phyloP scores from a whole-genome alignment of 1,140 invertebrate species.

The Brachystomella parvula region DNA sequence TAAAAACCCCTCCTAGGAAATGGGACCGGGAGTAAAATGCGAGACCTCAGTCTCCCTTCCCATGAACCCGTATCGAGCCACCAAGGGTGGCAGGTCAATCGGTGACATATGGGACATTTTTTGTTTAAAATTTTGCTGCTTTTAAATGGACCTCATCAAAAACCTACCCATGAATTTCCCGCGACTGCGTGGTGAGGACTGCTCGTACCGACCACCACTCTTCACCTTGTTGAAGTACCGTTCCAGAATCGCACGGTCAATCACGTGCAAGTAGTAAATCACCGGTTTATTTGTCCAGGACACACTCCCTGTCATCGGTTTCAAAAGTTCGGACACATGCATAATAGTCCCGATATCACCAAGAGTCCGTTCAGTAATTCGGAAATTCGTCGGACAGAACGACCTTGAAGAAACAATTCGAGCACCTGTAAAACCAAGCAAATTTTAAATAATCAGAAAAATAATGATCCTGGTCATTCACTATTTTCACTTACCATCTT shows the following conservation, averaged over 20 bases:
- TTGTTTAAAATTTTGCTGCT: too few relatives aligned
- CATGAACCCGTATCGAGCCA: too few relatives aligned
- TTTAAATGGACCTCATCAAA: too few relatives aligned
- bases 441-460: background rate
- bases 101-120: too few relatives aligned
- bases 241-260: slow-evolving; percentile 91
- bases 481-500: slow-evolving; percentile 55
- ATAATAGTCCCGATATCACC: slow-evolving; percentile 96
- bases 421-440: slow-evolving; percentile 49
- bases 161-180: slow-evolving; percentile 59
- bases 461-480: background rate
- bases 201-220: slow-evolving; percentile 21
- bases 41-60: too few relatives aligned
- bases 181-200: slow-evolving; percentile 16
- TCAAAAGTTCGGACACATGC: slow-evolving; percentile 86
- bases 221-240: slow-evolving; percentile 87
- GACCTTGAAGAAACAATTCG: slow-evolving; percentile 97
- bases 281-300: slow-evolving; percentile 98
- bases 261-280: slow-evolving; percentile 93
- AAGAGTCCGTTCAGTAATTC: slow-evolving; percentile 75
- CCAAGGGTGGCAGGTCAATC: too few relatives aligned
- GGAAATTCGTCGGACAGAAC: slow-evolving; percentile 94
- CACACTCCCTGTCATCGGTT: slow-evolving; percentile 85
- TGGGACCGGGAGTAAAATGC: too few relatives aligned
- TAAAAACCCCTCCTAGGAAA: too few relatives aligned